Conservation (phyloP, 1,140 invertebrate species). For the Trichonephila inaurata region DNA sequence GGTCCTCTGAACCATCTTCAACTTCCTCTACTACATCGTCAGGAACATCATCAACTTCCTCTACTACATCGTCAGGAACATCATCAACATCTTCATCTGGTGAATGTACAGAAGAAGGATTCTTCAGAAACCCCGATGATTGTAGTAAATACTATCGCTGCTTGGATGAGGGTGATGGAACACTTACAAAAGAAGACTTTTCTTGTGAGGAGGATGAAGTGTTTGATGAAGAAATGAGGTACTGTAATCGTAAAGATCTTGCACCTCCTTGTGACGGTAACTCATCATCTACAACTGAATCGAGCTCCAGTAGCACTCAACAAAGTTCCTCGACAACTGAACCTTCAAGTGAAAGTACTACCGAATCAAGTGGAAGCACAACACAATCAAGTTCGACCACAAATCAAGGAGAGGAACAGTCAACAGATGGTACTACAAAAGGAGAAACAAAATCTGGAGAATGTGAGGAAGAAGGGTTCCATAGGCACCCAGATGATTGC, state of each 20-base stretch:
- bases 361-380: background rate
- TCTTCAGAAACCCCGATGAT: constrained; percentile 84
- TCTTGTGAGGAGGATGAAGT: constrained; percentile 73
- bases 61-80: constrained; percentile 18
- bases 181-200: constrained; percentile 78
- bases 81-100: background rate
- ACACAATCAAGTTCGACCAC: constrained; percentile 17
- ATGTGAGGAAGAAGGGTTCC: constrained; percentile 85
- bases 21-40: background rate
- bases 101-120: constrained; percentile 80
- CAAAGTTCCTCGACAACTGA: constrained; percentile 36
- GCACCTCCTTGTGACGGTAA: constrained; percentile 14
- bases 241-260: constrained; percentile 62
- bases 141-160: constrained; percentile 90
- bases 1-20: background rate
- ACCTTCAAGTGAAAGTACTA: constrained; percentile 54
- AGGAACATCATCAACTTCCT: background rate
- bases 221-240: constrained; percentile 76
- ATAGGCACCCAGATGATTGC: constrained; percentile 85
- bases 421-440: constrained; percentile 37
- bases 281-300: background rate
- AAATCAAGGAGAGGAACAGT: background rate
- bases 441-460: constrained; percentile 73
- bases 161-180: constrained; percentile 83
- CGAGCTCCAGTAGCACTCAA: constrained; percentile 75